Conservation (phyloP, 2,113 vertebrate genomes). For the Xiphophorus couchianus region DNA sequence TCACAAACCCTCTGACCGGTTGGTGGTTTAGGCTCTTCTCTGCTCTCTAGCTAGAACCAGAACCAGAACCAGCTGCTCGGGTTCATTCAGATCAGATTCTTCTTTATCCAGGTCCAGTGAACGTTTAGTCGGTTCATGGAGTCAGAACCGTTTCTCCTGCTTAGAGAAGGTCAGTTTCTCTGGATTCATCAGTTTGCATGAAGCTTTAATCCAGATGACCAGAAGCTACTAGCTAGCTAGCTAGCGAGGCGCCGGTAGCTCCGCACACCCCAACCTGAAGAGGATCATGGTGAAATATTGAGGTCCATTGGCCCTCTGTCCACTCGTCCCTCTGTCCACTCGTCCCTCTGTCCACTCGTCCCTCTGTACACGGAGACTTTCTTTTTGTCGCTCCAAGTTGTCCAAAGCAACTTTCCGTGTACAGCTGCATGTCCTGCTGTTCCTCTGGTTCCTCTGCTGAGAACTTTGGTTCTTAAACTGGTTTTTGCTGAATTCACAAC, state of each 20-base stretch:
- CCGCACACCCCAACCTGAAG: constrained; percentile 74
- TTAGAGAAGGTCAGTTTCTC: too few species aligned
- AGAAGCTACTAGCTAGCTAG: too few species aligned
- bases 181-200: too few species aligned
- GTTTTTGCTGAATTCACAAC: background rate
- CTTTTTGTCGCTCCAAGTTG: constrained; percentile 86
- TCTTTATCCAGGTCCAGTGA: too few species aligned
- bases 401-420: constrained; percentile 91
- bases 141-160: too few species aligned
- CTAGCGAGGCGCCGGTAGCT: background rate
- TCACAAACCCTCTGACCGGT: constrained; percentile 60
- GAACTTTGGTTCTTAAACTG: constrained; percentile 42
- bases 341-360: constrained; percentile 54
- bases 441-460: constrained; percentile 30
- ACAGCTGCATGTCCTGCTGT: constrained; percentile 82
- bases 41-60: constrained; percentile 26
- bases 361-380: constrained; percentile 91
- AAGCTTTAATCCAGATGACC: background rate
- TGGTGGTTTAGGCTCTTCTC: constrained; percentile 39
- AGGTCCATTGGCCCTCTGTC: constrained; percentile 76
- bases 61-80: background rate
- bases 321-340: too few species aligned
- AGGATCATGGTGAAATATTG: constrained; percentile 98
- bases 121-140: too few species aligned
- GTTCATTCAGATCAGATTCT: background rate